A percentile compares a stretch with the other conserved stretches of the same genome.
phyloP scores from a whole-genome alignment of 1,140 invertebrate genomes.

The Bombus haemorrhoidalis region DNA sequence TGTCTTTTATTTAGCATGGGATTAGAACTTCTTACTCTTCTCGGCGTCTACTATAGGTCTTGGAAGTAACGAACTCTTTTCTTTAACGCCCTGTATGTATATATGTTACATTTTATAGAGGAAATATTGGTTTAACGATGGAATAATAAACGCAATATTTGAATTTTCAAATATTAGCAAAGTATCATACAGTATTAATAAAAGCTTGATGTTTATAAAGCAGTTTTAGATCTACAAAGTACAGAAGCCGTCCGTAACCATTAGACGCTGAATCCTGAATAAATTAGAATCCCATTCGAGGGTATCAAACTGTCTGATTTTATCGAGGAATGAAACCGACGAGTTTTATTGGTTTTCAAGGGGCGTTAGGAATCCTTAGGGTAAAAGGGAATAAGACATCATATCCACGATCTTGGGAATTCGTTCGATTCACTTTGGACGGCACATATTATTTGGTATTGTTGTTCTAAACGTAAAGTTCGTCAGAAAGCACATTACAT shows the following conservation, averaged over 20 bases:
- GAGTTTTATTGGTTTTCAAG: constrained; percentile 40
- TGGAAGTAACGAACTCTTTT: no score
- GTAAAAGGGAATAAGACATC: constrained; percentile 48
- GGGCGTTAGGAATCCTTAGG: constrained; percentile 2
- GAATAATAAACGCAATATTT: no score
- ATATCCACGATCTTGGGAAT: constrained; percentile 25
- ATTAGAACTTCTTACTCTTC: no score
- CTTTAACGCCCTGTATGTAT: no score
- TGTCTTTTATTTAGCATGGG: no score
- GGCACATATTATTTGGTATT: not conserved
- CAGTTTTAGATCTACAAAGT: not conserved
- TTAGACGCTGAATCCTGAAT: not conserved
- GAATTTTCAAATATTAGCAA: not conserved
- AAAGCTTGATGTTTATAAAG: not conserved
- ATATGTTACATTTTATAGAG: not conserved
- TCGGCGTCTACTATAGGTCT: no score
- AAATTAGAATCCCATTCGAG: constrained; percentile 38
- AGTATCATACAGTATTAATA: no score
- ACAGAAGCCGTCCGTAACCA: not conserved
- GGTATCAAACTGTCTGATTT: constrained; percentile 30
- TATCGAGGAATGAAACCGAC: constrained; percentile 5
- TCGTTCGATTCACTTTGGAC: constrained; percentile 25
- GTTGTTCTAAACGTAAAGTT: constrained; percentile 9
- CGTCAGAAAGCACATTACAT: no score
- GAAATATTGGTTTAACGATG: not conserved